These are phyloP conservation scores for Echinometra lucunter DNA, from an alignment of 53 echinoderm and acorn worm species.

Conservation along the genomic window DNA sequence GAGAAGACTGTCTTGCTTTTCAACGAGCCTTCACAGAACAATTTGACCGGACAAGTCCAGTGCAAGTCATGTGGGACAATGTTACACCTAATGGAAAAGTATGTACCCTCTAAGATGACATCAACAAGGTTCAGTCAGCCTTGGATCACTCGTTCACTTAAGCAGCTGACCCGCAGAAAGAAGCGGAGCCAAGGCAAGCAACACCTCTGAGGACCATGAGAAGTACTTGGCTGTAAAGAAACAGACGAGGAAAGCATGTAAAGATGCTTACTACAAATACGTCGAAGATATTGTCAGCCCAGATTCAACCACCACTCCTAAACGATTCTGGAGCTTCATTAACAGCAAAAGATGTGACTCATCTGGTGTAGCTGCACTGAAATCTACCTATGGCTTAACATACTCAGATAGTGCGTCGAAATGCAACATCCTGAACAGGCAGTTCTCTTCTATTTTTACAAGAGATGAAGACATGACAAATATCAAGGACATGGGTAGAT, in stretches of 20 bases:
- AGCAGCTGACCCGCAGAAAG: conserved; percentile 61
- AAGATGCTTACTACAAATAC: conserved; percentile 17
- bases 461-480: conserved; percentile 53
- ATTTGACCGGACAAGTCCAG: not conserved
- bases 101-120: conserved; percentile 41
- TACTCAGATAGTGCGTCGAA: conserved; percentile 56
- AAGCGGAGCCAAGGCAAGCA: conserved; percentile 8
- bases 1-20: conserved; percentile 44
- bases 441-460: conserved; percentile 61
- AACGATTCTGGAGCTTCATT: conserved; percentile 71
- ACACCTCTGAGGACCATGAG: not conserved
- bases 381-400: conserved; percentile 41
- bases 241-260: conserved; percentile 52
- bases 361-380: conserved; percentile 68
- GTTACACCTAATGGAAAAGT: not conserved
- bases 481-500: conserved; percentile 23
- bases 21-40: conserved; percentile 6
- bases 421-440: conserved; percentile 58
- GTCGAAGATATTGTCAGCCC: conserved; percentile 49
- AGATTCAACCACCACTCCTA: conserved; percentile 64
- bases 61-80: conserved; percentile 53
- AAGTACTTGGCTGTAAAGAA: conserved; percentile 35
- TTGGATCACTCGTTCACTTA: conserved; percentile 63
- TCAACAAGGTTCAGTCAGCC: conserved; percentile 65
- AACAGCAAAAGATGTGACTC: conserved; percentile 71